phyloP scores from a whole-genome alignment of 2,113 vertebrate genomes.

The Speoplatyrhinus poulsoni region DNA sequence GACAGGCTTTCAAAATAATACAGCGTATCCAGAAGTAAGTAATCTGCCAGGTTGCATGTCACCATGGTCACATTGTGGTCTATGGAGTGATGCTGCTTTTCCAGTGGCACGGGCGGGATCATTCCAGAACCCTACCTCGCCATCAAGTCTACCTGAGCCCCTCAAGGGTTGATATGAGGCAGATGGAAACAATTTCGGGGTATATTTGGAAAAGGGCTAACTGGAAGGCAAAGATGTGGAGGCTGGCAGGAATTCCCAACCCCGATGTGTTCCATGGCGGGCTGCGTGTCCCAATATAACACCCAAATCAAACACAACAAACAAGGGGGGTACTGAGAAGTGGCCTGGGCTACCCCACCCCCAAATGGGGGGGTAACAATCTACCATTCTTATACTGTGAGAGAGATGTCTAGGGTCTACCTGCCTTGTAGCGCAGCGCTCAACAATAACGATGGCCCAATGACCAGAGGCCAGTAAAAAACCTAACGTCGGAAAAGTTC shows the following conservation, averaged over 20 bases:
- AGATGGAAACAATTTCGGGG: conserved; percentile 61
- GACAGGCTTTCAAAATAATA: conserved; percentile 17
- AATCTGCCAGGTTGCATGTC: conserved; percentile 9
- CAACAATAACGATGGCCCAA: too few species aligned
- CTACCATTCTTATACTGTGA: conserved; percentile 44
- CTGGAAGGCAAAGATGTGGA: conserved; percentile 27
- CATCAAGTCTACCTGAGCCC: conserved; percentile 54
- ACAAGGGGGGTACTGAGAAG: conserved; percentile 54
- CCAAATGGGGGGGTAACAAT: conserved; percentile 37
- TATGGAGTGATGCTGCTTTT: not conserved
- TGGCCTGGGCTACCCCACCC: conserved; percentile 56
- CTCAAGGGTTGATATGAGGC: conserved; percentile 22
- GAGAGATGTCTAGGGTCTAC: conserved; percentile 49
- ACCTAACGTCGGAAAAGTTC: too few species aligned
- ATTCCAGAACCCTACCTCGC: conserved; percentile 38
- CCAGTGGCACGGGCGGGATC: conserved; percentile 20
- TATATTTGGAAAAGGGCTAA: conserved; percentile 40
- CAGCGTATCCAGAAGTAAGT: not conserved
- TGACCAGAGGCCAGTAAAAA: too few species aligned
- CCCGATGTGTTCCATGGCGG: conserved; percentile 10
- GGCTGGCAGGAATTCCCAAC: conserved; percentile 27
- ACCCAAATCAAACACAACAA: conserved; percentile 69
- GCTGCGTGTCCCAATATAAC: not conserved
- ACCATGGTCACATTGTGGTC: not conserved
- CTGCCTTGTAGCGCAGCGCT: not conserved